Evolutionary conservation across 2,797 vertebrate genomes (phyloP), one percentile per base, ranked within the genome.

Genomic region (Anniella stebbinsi): DNA sequence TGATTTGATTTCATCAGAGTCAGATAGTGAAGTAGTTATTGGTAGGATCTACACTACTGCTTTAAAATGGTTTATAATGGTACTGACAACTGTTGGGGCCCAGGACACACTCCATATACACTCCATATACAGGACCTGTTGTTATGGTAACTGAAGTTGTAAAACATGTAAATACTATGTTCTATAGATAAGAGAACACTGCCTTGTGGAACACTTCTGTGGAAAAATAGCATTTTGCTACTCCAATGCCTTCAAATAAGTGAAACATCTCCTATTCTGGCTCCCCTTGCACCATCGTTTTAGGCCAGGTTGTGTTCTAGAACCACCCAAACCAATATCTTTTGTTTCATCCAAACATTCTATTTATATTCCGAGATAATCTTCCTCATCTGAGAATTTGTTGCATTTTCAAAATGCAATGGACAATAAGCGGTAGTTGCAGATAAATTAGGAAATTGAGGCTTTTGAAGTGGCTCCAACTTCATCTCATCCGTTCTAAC

Each of bases 131-230:
- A 90, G 82, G 38, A 45, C 77, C 51, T 1, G 63, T 93, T 96
- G 93, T 93, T 93, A 94, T 92, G 91, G 88, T 82, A 95, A 95
- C 91, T 84, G 91, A 93, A 92, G 91, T 82, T 90, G 45, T 89
- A 92, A 92, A 94, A 93, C 76, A 91, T 86, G 77, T 94, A 93
- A 91, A 89, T 92, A 81, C 89, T 84, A 36, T 83, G 41, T 87
- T 76, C 78, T 82, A 41, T 48, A 87, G 69, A 87, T 90, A 72
- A 45, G 85, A 87, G 36, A 86, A 72, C 23, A 18, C 25, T 60
- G 13, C 33, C 73, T 81, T 70, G 12, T 86, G 77, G 48, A 82
- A 54, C 54, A 75, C 41, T 75, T 54, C 10, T 75, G 23, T 23
- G 67, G n/a, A 63, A 33, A 75, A n/a, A 75, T 38, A 72, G 48